Percentiles rank a stretch among this genome's conserved stretches.
phyloP scores from a whole-genome alignment of 1,140 invertebrate species.

The Eurosta solidaginis region DNA sequence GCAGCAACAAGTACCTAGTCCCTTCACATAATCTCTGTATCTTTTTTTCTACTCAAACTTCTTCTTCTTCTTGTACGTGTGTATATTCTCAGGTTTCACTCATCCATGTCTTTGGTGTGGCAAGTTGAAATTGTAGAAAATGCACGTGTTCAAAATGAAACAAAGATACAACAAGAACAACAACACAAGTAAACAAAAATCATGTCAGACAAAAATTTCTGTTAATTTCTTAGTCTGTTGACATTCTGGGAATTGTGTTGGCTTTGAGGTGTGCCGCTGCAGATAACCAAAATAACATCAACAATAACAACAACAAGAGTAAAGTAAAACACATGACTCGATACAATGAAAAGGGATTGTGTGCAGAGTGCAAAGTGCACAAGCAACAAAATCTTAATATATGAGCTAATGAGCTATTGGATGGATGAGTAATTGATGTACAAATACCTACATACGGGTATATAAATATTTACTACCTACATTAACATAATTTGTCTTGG shows the following conservation, averaged over 20 bases:
- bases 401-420: not conserved
- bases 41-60: not conserved
- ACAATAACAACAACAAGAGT: not conserved
- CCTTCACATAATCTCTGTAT: not conserved
- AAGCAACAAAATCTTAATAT: not conserved
- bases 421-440: not conserved
- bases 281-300: constrained; percentile 9
- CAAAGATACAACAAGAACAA: not conserved
- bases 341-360: constrained; percentile 12
- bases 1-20: no score
- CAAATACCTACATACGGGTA: no score
- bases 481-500: not conserved
- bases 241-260: constrained; percentile 28
- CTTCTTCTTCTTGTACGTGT: not conserved
- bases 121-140: constrained; percentile 25
- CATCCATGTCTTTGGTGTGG: not conserved
- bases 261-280: constrained; percentile 23
- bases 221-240: constrained; percentile 24
- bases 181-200: not conserved
- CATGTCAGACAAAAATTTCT: constrained; percentile 5
- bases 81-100: constrained; percentile 7
- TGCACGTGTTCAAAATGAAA: constrained; percentile 10
- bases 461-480: not conserved
- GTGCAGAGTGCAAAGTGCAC: not conserved
- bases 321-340: not conserved